phyloP scores from a whole-genome alignment of 2,888 invertebrate genomes.

The Brachylomia viminalis region DNA sequence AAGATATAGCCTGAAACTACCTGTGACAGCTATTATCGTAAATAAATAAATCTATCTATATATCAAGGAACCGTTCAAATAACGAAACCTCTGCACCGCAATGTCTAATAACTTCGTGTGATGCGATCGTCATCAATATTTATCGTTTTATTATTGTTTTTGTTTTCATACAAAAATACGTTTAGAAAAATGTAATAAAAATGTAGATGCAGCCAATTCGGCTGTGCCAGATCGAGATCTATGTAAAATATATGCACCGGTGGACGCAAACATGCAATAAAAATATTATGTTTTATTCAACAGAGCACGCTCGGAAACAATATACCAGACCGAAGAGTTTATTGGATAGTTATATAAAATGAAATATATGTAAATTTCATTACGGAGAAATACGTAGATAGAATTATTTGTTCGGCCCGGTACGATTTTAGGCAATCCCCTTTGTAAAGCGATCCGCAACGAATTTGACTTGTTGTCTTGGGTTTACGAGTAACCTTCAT shows the following conservation, averaged over 20 bases:
- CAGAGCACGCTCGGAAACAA: conserved; percentile 81
- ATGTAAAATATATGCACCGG: conserved; percentile 87
- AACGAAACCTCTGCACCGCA: conserved; percentile 30
- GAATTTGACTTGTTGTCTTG: conserved; percentile 39
- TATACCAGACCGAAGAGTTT: conserved; percentile 78
- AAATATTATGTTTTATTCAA: conserved; percentile 87
- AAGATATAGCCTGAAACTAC: background rate
- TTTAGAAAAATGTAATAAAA: conserved; percentile 76
- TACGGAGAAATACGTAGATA: conserved; percentile 59
- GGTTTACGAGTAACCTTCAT: conserved; percentile 42
- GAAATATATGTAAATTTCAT: conserved; percentile 73
- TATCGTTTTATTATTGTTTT: conserved; percentile 50
- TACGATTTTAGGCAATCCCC: conserved; percentile 58
- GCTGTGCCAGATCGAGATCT: conserved; percentile 74
- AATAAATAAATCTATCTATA: too few relatives aligned
- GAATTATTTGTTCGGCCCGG: conserved; percentile 61
- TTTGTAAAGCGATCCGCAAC: conserved; percentile 33
- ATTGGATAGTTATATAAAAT: conserved; percentile 79
- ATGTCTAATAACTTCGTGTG: conserved; percentile 47
- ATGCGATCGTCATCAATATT: conserved; percentile 45
- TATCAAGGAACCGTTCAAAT: conserved; percentile 29
- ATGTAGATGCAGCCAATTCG: conserved; percentile 81
- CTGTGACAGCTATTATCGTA: conserved; percentile 2
- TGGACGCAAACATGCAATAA: conserved; percentile 84
- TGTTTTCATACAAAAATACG: conserved; percentile 37